phyloP scores from a whole-genome alignment of 2,888 invertebrate species.

The Copidosoma aretas region DNA sequence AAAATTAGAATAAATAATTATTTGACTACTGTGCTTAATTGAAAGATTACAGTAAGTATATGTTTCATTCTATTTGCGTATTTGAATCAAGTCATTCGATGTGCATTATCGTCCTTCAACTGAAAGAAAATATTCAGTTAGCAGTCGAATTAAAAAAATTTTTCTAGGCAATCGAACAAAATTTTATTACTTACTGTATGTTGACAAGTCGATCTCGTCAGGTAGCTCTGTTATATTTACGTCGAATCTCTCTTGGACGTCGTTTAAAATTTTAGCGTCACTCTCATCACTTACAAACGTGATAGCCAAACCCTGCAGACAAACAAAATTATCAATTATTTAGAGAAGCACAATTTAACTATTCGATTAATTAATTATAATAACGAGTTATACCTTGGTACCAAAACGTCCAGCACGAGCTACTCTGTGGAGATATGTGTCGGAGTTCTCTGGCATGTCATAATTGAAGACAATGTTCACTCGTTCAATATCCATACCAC shows the following conservation, averaged over 20 bases:
- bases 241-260: constrained; percentile 98
- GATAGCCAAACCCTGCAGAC: constrained; percentile 83
- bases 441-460: constrained; percentile 99
- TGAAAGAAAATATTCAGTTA: constrained; percentile 51
- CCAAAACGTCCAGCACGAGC: constrained; percentile 99
- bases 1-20: constrained; percentile 34
- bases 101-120: constrained; percentile 61
- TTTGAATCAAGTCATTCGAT: constrained; percentile 4
- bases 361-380: constrained; percentile 14
- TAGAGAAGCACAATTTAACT: neutral
- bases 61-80: too few relatives aligned
- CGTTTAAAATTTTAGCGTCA: constrained; percentile 97
- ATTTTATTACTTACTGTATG: constrained; percentile 80
- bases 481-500: constrained; percentile 99
- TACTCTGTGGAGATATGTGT: constrained; percentile 97
- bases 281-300: constrained; percentile 98
- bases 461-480: constrained; percentile 99
- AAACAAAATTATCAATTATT: neutral
- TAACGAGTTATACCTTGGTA: constrained; percentile 91
- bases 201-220: constrained; percentile 97
- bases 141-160: constrained; percentile 15
- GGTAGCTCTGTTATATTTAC: constrained; percentile 98
- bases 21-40: constrained; percentile 24
- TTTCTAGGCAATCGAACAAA: too few relatives aligned
- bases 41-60: constrained; percentile 17